Percentiles rank a stretch among this genome's conserved stretches.
These are phyloP conservation scores for Galagoides demidoff DNA, from an alignment of 2,797 vertebrate genomes.

Conservation along the genomic window DNA sequence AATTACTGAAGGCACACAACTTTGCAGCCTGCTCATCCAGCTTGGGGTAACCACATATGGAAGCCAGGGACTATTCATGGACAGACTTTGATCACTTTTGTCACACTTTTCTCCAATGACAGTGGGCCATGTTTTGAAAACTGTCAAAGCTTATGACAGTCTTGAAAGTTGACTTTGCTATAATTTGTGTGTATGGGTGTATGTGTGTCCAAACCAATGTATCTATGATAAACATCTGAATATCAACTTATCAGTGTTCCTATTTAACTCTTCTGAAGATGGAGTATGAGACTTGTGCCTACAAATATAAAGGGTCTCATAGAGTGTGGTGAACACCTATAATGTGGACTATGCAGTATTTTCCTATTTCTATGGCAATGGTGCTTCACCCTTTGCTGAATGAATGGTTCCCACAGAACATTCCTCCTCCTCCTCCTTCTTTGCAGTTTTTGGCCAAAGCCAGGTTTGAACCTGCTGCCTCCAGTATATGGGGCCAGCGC, in stretches of 20 bases:
- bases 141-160: background rate
- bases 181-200: background rate
- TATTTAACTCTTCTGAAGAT: background rate
- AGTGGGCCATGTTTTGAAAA: background rate
- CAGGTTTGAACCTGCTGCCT: no score
- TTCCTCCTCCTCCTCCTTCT: no score
- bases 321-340: accelerated
- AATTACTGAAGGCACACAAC: background rate
- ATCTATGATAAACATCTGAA: background rate
- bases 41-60: background rate
- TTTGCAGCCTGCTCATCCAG: background rate
- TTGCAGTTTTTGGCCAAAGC: no score
- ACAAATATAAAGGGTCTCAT: background rate
- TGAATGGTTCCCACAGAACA: background rate
- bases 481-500: no score
- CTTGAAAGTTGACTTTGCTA: background rate
- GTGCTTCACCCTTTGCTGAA: background rate
- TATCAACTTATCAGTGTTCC: background rate
- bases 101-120: background rate
- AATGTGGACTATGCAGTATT: background rate
- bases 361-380: no score
- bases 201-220: background rate
- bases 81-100: background rate
- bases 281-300: background rate
- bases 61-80: background rate